Evolutionary conservation across 2,888 invertebrate species (phyloP).

Genomic region (Griposia aprilina): DNA sequence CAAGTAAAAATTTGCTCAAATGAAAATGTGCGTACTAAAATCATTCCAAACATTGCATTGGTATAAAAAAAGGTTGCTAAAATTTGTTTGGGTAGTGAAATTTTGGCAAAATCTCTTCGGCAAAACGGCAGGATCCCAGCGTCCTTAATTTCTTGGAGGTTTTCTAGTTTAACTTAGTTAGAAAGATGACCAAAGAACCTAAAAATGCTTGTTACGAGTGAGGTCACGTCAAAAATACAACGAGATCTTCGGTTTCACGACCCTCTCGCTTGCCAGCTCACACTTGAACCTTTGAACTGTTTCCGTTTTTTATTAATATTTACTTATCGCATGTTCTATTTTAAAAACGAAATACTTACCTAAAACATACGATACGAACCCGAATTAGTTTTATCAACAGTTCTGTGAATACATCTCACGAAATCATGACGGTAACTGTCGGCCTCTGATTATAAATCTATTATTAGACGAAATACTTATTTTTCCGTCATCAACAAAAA

Average conservation of each 20-base stretch:
- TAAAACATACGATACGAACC: neutral
- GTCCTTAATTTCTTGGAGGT: too few species aligned
- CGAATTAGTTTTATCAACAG: slow-evolving; percentile 18
- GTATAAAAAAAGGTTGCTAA: too few species aligned
- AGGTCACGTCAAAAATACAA: neutral
- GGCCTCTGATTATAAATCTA: slow-evolving; percentile 14
- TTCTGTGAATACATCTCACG: slow-evolving; percentile 6
- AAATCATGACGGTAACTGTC: slow-evolving; percentile 13
- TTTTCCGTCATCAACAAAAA: neutral
- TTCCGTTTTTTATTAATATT: neutral
- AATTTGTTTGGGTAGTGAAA: too few species aligned
- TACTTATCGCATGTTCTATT: neutral
- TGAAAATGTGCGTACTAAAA: too few species aligned
- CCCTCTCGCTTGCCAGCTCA: neutral
- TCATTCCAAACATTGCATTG: too few species aligned
- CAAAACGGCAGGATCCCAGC: too few species aligned
- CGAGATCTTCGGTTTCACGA: neutral
- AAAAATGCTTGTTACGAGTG: too few species aligned
- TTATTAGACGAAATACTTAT: neutral
- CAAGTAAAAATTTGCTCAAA: too few species aligned
- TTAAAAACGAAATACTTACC: neutral
- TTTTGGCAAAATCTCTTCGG: too few species aligned
- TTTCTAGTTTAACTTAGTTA: too few species aligned
- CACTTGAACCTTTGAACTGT: slow-evolving; percentile 6
- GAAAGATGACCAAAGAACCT: too few species aligned